Evolutionary conservation across 2,113 vertebrate genomes (phyloP), one percentile per base, ranked within the genome.

Genomic region (Ardeotis arabs): DNA sequence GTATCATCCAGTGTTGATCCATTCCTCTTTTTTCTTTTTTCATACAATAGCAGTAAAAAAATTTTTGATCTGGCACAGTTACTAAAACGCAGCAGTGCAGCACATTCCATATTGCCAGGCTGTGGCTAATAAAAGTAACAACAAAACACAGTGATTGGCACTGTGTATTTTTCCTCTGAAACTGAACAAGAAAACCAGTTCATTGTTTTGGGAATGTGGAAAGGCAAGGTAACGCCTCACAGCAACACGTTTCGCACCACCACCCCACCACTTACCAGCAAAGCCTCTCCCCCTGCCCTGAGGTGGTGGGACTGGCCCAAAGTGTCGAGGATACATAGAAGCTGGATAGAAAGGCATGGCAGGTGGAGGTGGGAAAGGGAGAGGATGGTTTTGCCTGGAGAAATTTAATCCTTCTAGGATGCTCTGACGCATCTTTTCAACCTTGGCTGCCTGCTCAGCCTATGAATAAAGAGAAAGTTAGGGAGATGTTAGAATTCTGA

Each of bases 401-500:
- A 99, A 98, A 98, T 98, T 99, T 96, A 99, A 98, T 90, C 99
- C 99, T 98, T 99, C 99, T 95, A 99, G 98, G 96, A 99, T 99
- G 95, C 99, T 99, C 96, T 99, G 99, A 74, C 99, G 98, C 99
- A 99, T 99, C 97, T 99, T 99, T 97, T 99, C 99, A 96, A 99
- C 99, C 97, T 99, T 99, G 96, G 98, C 98, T 91, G 98, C 99
- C 98, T 99, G 98, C 97, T 99, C 99, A 89, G 98, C 97, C 99
- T 99, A 87, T 6, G 96, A 98, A 90, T 62, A 94, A 96, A 91
- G 59, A 94, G 81, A 97, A 97, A 63, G 63, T 70, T 53, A 73
- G 20, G 80, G 28, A 45, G 19, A 90, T 19, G 50, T 93, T 88
- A 89, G 73, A 81, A 92, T 66, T 87, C 47, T 84, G 14, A 75